Evolutionary conservation across 2,797 vertebrate genomes (phyloP).

Genomic region (Thripadectes ignobilis): DNA sequence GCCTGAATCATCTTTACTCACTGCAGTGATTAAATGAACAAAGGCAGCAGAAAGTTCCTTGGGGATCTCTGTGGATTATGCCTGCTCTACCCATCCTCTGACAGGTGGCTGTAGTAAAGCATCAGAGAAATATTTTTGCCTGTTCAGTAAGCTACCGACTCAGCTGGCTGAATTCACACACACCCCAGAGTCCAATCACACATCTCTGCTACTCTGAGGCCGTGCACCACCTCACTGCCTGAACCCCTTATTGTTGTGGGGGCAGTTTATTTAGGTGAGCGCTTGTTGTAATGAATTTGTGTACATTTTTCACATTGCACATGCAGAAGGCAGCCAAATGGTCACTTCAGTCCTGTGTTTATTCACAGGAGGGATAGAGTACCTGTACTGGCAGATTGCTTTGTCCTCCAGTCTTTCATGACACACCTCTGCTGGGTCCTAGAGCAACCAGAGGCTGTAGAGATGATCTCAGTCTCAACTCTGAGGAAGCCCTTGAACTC

Average conservation of each 20-base stretch:
- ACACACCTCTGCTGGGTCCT: neutral
- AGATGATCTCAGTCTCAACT: neutral
- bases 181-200: neutral
- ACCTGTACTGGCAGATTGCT: fast-evolving
- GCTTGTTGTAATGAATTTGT: neutral
- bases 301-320: neutral
- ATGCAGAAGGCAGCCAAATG: neutral
- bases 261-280: neutral
- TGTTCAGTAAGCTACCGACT: neutral
- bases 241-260: neutral
- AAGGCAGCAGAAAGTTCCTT: neutral
- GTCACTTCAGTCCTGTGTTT: neutral
- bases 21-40: neutral
- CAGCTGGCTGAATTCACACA: neutral
- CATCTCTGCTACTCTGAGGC: neutral
- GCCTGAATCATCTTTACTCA: neutral
- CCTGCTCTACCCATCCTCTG: conserved; percentile 20
- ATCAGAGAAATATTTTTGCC: neutral
- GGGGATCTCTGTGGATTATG: neutral
- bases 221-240: fast-evolving
- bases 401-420: neutral
- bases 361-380: neutral
- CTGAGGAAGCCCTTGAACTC: neutral
- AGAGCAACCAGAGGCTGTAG: neutral
- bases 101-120: conserved; percentile 48